phyloP scores from a whole-genome alignment of 1,140 invertebrate species.

The Sesamia nonagrioides region DNA sequence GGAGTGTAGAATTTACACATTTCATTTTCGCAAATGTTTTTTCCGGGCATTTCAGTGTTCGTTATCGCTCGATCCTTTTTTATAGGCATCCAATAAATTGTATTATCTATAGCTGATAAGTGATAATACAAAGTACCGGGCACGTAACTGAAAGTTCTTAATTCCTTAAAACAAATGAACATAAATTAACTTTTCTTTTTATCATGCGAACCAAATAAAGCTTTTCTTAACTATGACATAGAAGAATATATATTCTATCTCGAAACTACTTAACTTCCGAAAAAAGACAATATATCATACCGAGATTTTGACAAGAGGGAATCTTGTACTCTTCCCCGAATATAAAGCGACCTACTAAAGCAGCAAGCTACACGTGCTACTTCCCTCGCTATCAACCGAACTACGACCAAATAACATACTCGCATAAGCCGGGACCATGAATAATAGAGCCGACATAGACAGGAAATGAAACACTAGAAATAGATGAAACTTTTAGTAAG shows the following conservation, averaged over 20 bases:
- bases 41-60: neutral
- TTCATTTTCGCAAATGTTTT: neutral
- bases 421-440: conserved; percentile 50
- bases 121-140: neutral
- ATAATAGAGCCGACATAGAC: conserved; percentile 53
- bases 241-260: neutral
- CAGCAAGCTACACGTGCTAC: neutral
- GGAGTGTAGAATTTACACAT: neutral
- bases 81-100: neutral
- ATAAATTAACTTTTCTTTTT: neutral
- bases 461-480: conserved; percentile 55
- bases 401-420: neutral
- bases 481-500: conserved; percentile 25
- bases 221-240: neutral
- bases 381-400: neutral
- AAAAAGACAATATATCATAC: neutral
- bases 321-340: neutral
- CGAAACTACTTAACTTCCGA: neutral
- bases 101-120: neutral
- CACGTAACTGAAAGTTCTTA: neutral
- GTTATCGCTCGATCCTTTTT: neutral
- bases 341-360: neutral
- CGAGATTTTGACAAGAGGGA: neutral
- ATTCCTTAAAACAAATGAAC: neutral
- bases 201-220: neutral